Evolutionary conservation across 2,797 vertebrate species (phyloP).

Genomic region (Podarcis siculus): DNA sequence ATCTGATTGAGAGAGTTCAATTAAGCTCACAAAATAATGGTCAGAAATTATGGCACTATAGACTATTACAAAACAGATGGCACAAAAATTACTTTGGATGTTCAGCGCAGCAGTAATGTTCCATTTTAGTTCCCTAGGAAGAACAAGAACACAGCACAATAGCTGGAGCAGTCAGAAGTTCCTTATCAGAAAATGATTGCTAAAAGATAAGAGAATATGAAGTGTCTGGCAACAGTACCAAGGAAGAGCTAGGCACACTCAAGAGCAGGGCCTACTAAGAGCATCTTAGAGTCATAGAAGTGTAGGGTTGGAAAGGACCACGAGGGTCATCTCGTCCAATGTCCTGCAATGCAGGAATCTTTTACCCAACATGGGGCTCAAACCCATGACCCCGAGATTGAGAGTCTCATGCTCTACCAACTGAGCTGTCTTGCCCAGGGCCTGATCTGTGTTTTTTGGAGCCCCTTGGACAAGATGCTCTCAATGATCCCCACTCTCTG

Average conservation of each 20-base stretch:
- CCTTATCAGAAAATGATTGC: background rate
- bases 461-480: too few relatives aligned
- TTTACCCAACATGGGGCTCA: too few relatives aligned
- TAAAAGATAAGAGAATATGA: background rate
- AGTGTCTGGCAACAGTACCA: background rate
- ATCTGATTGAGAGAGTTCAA: background rate
- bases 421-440: background rate
- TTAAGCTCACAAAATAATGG: background rate
- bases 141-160: background rate
- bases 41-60: constrained; percentile 3
- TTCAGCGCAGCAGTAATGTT: constrained; percentile 3
- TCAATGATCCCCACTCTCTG: background rate
- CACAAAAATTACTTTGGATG: constrained; percentile 10
- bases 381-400: background rate
- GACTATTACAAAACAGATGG: constrained; percentile 20
- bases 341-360: too few relatives aligned
- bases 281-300: background rate
- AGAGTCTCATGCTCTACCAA: background rate
- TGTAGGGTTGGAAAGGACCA: too few relatives aligned
- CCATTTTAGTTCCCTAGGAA: background rate
- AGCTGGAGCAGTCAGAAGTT: background rate
- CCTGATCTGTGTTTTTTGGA: background rate
- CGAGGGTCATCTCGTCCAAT: too few relatives aligned
- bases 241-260: background rate
- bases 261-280: background rate